Conservation (phyloP, 37 sponge, comb jelly and placozoan species). For the Halichondria panicea region DNA sequence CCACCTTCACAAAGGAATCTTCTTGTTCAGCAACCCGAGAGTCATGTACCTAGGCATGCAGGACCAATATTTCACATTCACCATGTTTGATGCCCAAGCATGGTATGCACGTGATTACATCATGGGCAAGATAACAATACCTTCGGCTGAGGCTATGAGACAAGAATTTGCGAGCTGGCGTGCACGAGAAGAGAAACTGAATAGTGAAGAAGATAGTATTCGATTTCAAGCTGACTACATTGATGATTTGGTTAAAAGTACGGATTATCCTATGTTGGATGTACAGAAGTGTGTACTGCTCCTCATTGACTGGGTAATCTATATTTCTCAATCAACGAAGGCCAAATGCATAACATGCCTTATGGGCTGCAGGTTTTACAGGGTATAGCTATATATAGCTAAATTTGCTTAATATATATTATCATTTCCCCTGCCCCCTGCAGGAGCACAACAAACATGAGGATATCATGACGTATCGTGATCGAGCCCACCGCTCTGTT, state of each 20-base stretch:
- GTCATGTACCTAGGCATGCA: constrained; percentile 59
- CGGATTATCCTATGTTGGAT: constrained; percentile 29
- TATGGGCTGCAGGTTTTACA: too few species aligned
- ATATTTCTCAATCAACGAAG: too few species aligned
- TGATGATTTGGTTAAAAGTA: neutral
- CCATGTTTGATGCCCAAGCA: constrained; percentile 39
- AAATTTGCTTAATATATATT: too few species aligned
- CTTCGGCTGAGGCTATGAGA: constrained; percentile 5
- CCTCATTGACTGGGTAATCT: too few species aligned
- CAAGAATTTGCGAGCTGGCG: constrained; percentile 4
- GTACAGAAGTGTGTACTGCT: too few species aligned
- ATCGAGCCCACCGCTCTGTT: constrained; percentile 3
- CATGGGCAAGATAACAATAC: constrained; percentile 23
- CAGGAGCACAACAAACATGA: constrained; percentile 34
- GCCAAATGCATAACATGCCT: too few species aligned
- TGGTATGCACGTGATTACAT: constrained; percentile 41
- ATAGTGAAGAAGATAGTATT: constrained; percentile 2
- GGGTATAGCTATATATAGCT: too few species aligned
- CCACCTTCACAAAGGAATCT: constrained; percentile 40
- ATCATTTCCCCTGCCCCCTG: too few species aligned
- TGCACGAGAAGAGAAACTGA: neutral
- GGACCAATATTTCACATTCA: constrained; percentile 51
- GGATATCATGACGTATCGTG: constrained; percentile 42
- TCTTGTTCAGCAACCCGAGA: constrained; percentile 11
- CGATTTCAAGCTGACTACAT: constrained; percentile 41